Evolutionary conservation across 2,888 invertebrate genomes (phyloP).

Genomic region (Diarsia brunnea): DNA sequence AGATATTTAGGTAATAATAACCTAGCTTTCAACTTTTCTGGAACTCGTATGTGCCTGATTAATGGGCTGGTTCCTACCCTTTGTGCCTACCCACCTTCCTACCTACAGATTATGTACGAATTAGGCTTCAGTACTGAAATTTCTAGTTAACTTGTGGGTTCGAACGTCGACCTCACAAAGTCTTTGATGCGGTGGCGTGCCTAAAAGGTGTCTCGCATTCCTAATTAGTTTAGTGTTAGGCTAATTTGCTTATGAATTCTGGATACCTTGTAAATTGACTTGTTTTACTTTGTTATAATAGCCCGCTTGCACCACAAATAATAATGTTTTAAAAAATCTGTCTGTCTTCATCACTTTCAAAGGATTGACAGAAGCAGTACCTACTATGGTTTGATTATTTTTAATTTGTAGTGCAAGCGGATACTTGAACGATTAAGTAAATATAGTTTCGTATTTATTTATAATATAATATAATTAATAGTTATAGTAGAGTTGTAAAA

Average conservation of each 20-base stretch:
- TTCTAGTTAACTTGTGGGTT: conserved; percentile 69
- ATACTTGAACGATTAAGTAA: neutral
- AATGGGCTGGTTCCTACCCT: neutral
- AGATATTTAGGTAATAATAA: neutral
- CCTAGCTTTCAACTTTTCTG: neutral
- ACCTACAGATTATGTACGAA: conserved; percentile 9
- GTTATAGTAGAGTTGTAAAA: neutral
- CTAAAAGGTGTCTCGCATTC: conserved; percentile 72
- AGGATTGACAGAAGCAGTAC: neutral
- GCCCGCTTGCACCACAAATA: too few relatives aligned
- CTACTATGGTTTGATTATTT: too few relatives aligned
- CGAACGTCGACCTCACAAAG: conserved; percentile 44
- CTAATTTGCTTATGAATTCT: conserved; percentile 39
- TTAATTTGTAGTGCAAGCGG: neutral
- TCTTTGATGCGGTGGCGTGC: conserved; percentile 71
- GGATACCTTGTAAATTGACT: conserved; percentile 12
- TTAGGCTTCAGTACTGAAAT: conserved; percentile 32
- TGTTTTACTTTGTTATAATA: conserved; percentile 2
- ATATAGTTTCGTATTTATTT: neutral
- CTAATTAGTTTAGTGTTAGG: conserved; percentile 68
- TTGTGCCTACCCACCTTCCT: neutral
- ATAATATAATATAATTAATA: conserved; percentile 6
- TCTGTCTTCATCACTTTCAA: neutral
- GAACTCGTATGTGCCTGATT: neutral
- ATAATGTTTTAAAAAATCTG: too few relatives aligned